Evolutionary conservation across 2,113 vertebrate genomes (phyloP).

Genomic region (Gadus macrocephalus): DNA sequence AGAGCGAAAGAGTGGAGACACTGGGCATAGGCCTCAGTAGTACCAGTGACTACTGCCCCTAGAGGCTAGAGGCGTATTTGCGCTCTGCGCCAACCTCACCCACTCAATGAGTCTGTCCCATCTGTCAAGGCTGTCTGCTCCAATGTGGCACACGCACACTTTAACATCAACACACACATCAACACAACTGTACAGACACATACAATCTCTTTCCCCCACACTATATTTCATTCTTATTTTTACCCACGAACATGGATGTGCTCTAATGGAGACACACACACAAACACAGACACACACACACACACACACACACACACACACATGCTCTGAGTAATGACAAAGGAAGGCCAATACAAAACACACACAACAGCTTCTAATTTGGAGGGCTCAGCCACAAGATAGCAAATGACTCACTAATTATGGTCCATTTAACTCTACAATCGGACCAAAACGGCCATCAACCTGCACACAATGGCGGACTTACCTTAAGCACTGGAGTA

Average conservation of each 20-base stretch:
- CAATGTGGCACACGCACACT: constrained; percentile 13
- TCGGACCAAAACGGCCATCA: constrained; percentile 23
- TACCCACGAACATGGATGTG: neutral
- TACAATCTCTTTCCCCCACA: neutral
- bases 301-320: constrained; percentile 9
- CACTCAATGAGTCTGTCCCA: constrained; percentile 7
- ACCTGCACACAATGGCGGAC: constrained; percentile 22
- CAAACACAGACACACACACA: constrained; percentile 1
- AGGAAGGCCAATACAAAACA: neutral
- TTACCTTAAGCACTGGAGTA: constrained; percentile 8
- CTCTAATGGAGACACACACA: neutral
- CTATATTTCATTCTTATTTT: too few relatives aligned
- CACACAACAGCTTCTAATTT: constrained; percentile 14
- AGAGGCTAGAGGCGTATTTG: constrained; percentile 44
- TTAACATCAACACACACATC: neutral
- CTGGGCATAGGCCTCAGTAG: neutral
- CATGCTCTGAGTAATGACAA: neutral
- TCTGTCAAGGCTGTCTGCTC: constrained; percentile 33
- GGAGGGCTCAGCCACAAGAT: constrained; percentile 30
- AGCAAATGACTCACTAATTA: constrained; percentile 44
- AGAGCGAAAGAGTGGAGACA: constrained; percentile 4
- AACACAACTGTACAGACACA: neutral
- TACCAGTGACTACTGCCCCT: constrained; percentile 43
- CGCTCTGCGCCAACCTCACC: constrained; percentile 11
- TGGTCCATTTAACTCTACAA: constrained; percentile 40